Conservation (phyloP, 1,140 invertebrate genomes). For the Aphidius ervi region DNA sequence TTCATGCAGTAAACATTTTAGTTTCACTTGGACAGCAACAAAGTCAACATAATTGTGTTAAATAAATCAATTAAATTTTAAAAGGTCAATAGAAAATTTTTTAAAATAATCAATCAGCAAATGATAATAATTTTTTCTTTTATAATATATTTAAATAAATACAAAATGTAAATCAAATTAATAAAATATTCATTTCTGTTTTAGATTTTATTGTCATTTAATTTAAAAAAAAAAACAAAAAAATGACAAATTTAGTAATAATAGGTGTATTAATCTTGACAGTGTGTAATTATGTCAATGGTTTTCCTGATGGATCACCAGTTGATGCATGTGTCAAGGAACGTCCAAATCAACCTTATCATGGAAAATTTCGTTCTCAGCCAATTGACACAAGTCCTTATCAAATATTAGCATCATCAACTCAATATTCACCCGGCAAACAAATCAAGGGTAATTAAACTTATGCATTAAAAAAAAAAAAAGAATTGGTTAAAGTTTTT, state of each 20-base stretch:
- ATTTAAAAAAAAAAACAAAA: constrained; percentile 3
- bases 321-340: constrained; percentile 73
- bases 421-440: constrained; percentile 61
- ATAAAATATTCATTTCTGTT: neutral
- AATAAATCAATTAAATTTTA: too few species aligned
- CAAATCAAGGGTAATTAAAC: constrained; percentile 59
- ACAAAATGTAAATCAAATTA: neutral
- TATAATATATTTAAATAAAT: neutral
- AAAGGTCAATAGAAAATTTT: too few species aligned
- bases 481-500: too few species aligned
- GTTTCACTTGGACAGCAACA: too few species aligned
- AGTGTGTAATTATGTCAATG: constrained; percentile 28
- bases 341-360: constrained; percentile 68
- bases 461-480: neutral
- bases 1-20: too few species aligned
- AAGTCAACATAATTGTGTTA: too few species aligned
- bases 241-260: constrained; percentile 23
- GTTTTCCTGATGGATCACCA: constrained; percentile 72
- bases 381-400: constrained; percentile 62
- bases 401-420: constrained; percentile 59
- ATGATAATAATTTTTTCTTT: neutral
- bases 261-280: constrained; percentile 25
- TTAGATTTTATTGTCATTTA: neutral
- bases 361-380: constrained; percentile 64
- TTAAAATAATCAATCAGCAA: too few species aligned